These are phyloP conservation scores for Priocnemis perturbator DNA, from an alignment of 2,888 invertebrate species.

Conservation along the genomic window DNA sequence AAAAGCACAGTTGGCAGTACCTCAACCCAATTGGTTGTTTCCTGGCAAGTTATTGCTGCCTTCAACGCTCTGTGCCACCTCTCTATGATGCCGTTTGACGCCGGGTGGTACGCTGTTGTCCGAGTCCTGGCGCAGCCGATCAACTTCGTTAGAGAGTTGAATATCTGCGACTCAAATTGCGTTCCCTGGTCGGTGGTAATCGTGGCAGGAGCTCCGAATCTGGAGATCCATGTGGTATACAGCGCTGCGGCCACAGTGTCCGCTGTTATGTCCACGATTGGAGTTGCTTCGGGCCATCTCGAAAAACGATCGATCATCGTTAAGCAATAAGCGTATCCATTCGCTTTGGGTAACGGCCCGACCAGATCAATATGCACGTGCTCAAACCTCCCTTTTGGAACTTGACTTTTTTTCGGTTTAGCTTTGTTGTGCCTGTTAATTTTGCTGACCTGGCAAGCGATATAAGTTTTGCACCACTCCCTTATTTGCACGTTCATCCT, in stretches of 20 bases:
- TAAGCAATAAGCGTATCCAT: background rate
- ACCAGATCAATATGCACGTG: background rate
- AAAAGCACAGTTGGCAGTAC: background rate
- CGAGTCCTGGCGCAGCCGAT: background rate
- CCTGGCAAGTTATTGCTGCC: background rate
- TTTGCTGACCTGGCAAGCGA: too few relatives aligned
- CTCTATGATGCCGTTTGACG: background rate
- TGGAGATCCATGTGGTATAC: background rate
- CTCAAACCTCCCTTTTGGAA: background rate
- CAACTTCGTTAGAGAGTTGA: background rate
- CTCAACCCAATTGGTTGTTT: background rate
- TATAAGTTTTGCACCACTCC: too few relatives aligned
- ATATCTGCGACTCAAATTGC: background rate
- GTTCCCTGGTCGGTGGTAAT: background rate
- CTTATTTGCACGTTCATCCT: too few relatives aligned
- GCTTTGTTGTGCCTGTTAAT: too few relatives aligned
- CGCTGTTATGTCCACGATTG: background rate
- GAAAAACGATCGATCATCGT: background rate
- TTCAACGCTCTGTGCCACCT: background rate
- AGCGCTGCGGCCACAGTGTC: background rate
- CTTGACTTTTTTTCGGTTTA: too few relatives aligned
- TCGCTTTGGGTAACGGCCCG: background rate
- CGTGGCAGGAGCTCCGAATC: background rate
- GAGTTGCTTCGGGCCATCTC: background rate
- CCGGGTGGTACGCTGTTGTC: background rate